Evolutionary conservation across 2,113 vertebrate species (phyloP).

Genomic region (Vicugna pacos): DNA sequence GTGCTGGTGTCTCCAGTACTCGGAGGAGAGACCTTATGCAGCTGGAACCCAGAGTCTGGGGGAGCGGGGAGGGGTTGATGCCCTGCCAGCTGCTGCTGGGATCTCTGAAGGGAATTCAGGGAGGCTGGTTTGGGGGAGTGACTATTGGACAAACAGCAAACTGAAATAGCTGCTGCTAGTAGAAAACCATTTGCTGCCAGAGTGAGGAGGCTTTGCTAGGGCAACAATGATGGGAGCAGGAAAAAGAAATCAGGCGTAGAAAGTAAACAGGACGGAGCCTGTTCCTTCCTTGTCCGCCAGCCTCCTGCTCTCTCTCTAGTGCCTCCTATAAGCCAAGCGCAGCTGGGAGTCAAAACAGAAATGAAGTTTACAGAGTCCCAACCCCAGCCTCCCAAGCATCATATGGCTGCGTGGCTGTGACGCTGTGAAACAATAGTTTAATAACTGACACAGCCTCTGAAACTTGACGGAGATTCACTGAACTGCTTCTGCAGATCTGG

Average conservation of each 20-base stretch:
- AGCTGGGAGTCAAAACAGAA: not conserved
- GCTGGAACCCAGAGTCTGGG: not conserved
- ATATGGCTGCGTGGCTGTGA: not conserved
- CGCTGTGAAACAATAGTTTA: not conserved
- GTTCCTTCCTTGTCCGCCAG: not conserved
- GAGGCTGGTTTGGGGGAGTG: not conserved
- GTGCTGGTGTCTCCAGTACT: not conserved
- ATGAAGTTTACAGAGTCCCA: not conserved
- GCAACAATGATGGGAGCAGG: not conserved
- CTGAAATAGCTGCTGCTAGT: not conserved
- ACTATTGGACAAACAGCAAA: not conserved
- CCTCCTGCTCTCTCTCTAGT: not conserved
- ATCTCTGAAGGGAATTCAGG: not conserved
- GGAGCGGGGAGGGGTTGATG: not conserved
- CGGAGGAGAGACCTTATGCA: not conserved
- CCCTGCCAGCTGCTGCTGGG: not conserved
- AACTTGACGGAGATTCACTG: not conserved
- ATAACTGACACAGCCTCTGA: not conserved
- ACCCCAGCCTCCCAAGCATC: not conserved
- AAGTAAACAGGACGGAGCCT: not conserved
- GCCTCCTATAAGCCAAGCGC: not conserved
- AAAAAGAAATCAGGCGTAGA: not conserved
- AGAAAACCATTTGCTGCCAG: not conserved
- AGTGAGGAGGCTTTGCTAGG: not conserved
- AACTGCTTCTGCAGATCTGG: not conserved